Conservation (phyloP, 2,113 vertebrate species). For the Urocolius indicus region DNA sequence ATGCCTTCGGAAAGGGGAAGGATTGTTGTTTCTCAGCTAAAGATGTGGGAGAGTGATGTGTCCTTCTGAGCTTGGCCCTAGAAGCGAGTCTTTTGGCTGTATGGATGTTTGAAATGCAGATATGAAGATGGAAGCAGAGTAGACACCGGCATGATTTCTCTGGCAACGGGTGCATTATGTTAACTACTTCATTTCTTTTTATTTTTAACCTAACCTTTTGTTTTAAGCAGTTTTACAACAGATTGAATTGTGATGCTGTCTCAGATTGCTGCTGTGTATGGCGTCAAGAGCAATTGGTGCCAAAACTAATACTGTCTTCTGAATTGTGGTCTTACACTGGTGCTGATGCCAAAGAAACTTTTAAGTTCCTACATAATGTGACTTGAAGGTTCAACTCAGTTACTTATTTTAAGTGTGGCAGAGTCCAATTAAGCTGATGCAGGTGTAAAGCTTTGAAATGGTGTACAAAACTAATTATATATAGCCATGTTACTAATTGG, state of each 20-base stretch:
- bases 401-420: not conserved
- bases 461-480: not conserved
- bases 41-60: not conserved
- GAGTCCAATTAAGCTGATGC: not conserved
- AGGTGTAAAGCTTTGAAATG: conserved; percentile 3
- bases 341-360: not conserved
- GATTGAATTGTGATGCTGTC: not conserved
- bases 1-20: not conserved
- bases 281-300: not conserved
- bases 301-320: not conserved
- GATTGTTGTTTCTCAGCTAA: not conserved
- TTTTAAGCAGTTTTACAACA: not conserved
- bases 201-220: not conserved
- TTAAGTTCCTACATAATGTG: not conserved
- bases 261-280: not conserved
- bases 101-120: not conserved
- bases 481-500: not conserved
- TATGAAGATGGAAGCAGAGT: not conserved
- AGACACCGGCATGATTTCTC: not conserved
- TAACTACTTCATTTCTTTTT: not conserved
- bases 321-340: not conserved
- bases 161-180: not conserved
- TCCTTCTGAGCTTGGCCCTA: not conserved
- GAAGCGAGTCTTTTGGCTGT: not conserved
- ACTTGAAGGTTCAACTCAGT: not conserved